Base-by-base conservation (phyloP, 2,113 vertebrate species). In the Oreochromis spilurus region DNA sequence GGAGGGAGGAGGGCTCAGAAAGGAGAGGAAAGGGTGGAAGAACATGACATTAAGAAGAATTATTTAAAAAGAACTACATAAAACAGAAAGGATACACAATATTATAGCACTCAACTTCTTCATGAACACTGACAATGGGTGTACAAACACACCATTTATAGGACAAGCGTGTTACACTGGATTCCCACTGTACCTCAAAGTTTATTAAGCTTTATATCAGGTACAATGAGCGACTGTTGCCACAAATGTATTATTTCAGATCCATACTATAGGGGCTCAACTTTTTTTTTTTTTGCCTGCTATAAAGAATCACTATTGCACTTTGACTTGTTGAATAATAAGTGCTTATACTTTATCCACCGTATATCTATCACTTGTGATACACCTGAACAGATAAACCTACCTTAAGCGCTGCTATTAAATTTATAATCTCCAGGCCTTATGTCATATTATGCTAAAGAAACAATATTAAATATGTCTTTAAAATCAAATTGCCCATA, bases 31-130 rank as follows among this genome's bases (percentile, higher is more conserved):
- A 67, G 84, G 21, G 88, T 78, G 72, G 78, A 16, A 29, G 92
- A 89, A 94, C 95, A 90, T 84, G 83, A 81, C 81, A 84, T 72
- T 72, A 80, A 75, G 81, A 90, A 65, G 65, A 52, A 79, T 0
- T 16, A 43, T 38, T 65, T 60, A 2, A 67, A 65, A 4, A 38
- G 4, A 70, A 70, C 19, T 70, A 1, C 24, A 11, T 54, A 9
- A 24, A 40, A 14, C 36, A 67, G 19, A 21, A 67, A 86, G 26
- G 40, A 65, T 43, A 43, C 29, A 55, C 62, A 43, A 26, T 19
- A 21, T 50, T 21, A 48, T 9, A 60, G 17, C 48, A 79, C n/a
- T 24, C n/a, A 9, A 21, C 31, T 54, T 54, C 14, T 54, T 16
- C 4, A 24, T 19, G 14, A 79, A 40, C 8, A 26, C 13, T 79